Percentiles rank a stretch among this genome's conserved stretches.
Evolutionary conservation across 1,140 invertebrate genomes (phyloP).

Genomic region (Melanaphis sacchari): DNA sequence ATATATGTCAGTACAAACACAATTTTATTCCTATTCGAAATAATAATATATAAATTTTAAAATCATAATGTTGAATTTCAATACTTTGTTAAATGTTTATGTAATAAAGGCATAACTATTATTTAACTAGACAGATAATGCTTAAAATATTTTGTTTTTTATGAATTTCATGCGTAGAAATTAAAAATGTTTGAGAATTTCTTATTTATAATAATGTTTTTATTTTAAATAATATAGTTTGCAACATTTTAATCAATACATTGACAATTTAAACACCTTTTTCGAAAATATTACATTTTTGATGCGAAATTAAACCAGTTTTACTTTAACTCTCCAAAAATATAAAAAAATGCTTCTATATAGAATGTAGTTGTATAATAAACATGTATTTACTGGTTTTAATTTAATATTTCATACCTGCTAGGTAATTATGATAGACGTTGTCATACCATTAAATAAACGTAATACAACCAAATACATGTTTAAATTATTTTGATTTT

Average conservation of each 20-base stretch:
- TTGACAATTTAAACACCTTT: background rate
- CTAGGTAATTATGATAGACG: background rate
- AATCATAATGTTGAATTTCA: too few relatives aligned
- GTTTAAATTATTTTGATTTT: background rate
- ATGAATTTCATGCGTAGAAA: too few relatives aligned
- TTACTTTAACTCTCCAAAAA: background rate
- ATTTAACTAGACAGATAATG: too few relatives aligned
- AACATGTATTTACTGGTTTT: background rate
- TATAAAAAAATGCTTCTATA: background rate
- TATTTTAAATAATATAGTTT: background rate
- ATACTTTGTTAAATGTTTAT: too few relatives aligned
- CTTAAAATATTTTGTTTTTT: too few relatives aligned
- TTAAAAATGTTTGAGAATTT: background rate
- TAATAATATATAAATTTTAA: too few relatives aligned
- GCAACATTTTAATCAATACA: background rate
- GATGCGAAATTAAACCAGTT: too few relatives aligned
- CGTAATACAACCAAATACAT: background rate
- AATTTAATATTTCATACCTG: background rate
- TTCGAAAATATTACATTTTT: background rate
- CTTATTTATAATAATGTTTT: background rate
- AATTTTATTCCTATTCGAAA: too few relatives aligned
- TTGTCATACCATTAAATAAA: background rate
- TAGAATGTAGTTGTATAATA: background rate
- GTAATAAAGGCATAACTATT: too few relatives aligned
- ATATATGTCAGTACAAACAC: too few relatives aligned